Base-by-base conservation (phyloP, 2,113 vertebrate species). In the Apteryx owenii region DNA sequence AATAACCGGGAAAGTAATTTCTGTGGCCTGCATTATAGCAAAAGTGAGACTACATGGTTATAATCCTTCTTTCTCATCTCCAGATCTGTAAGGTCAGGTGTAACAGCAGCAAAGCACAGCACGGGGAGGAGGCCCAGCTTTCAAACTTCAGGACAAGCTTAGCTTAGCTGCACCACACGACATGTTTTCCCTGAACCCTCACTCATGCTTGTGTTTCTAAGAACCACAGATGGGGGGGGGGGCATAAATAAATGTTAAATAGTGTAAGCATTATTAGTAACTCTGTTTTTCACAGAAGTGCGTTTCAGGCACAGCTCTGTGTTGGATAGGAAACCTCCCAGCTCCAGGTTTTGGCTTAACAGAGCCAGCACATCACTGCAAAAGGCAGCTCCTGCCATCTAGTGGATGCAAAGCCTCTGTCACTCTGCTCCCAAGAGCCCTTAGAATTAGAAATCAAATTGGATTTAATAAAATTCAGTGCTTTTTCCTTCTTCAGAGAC, bases 361-460 rank as follows among this genome's bases (percentile, higher is more conserved):
- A 36, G 36, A 21, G 21, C 28, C 21, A 22, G 40, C 23, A 50
- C 31, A 28, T 22, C 29, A 42, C 19, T 51, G 72, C n/a, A 29
- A 28, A 42, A 80, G 81, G 95, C 54, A 21, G 87, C 84, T 84
- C 65, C 90, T 91, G 92, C 93, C 97, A 92, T 29, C 96, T 95
- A 13, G 69, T 38, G 93, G 96, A 25, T 2, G 22, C 9, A 0
- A 9, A 33, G n/a, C 11, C 54, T 44, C 1, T 3, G 2, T 48
- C 9, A 5, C 1, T 7, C 12, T 28, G 50, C 78, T 72, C 22
- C 8, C 0, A 42, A 15, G 22, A 6, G 0, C 10, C 2, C 58
- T 15, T 66, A 53, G 33, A 21, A 28, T 29, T 38, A 21, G 23
- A 3, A 42, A n/a, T 1, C 40, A 15, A 20, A 16, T 14, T 18